Evolutionary conservation across 2,888 invertebrate genomes (phyloP).

Genomic region (Acanthosepion esculentum): DNA sequence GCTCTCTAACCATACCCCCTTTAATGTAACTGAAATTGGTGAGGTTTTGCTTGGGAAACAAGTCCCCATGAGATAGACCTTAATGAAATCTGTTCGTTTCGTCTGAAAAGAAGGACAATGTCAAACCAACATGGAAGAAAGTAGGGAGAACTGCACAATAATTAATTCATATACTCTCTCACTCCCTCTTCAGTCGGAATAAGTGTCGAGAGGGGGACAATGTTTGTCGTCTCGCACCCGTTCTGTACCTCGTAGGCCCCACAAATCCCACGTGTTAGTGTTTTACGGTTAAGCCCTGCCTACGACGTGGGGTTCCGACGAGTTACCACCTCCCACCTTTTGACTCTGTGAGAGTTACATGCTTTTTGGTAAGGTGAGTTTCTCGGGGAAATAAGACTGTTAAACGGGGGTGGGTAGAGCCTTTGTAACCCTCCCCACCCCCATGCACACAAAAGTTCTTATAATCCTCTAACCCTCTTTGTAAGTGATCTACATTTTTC

Average conservation of each 20-base stretch:
- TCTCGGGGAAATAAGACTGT: neutral
- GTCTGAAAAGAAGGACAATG: no score
- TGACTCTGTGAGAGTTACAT: neutral
- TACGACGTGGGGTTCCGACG: neutral
- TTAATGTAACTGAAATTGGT: no score
- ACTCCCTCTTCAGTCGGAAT: no score
- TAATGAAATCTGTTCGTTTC: no score
- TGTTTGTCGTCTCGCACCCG: neutral
- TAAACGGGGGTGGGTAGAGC: neutral
- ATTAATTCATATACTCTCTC: no score
- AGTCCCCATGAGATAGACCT: no score
- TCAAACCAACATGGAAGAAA: neutral
- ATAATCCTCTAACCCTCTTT: neutral
- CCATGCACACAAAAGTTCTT: no score
- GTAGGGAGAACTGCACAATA: neutral
- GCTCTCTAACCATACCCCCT: no score
- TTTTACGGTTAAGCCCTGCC: neutral
- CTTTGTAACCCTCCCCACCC: neutral
- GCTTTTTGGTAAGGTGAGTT: neutral
- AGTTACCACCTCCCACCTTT: neutral
- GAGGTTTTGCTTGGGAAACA: no score
- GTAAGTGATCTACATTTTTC: neutral
- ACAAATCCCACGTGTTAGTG: neutral
- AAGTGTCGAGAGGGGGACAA: neutral
- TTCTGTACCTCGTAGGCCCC: neutral